Percentiles rank a stretch among this genome's conserved stretches.
Evolutionary conservation across 1,140 invertebrate species (phyloP).

Genomic region (Drosophila melanica): DNA sequence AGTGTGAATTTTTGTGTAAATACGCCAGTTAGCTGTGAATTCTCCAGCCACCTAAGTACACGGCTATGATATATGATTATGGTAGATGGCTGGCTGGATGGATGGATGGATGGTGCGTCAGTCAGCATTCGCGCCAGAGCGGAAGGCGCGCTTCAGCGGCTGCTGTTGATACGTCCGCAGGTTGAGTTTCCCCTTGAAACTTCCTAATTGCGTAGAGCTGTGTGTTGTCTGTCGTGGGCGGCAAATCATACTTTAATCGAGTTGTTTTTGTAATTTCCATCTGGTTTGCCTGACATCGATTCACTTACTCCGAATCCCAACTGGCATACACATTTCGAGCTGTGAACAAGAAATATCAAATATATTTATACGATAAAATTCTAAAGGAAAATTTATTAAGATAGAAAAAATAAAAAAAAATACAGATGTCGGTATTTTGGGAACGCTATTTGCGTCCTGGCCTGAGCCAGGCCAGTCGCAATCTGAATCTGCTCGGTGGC

Average conservation of each 20-base stretch:
- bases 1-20: conserved; percentile 66
- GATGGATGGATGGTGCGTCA: conserved; percentile 2
- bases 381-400: background rate
- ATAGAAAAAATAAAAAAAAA: conserved; percentile 3
- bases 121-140: conserved; percentile 20
- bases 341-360: conserved; percentile 7
- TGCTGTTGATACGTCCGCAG: conserved; percentile 1
- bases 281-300: background rate
- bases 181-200: conserved; percentile 58
- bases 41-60: conserved; percentile 44
- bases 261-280: conserved; percentile 6
- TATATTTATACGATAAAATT: background rate
- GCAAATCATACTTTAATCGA: conserved; percentile 16
- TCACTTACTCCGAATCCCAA: background rate
- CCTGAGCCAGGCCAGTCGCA: conserved; percentile 6
- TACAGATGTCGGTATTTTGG: conserved; percentile 41
- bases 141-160: conserved; percentile 39
- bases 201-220: conserved; percentile 57
- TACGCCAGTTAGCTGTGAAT: conserved; percentile 51
- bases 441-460: conserved; percentile 20
- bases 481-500: conserved; percentile 7
- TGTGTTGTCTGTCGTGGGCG: background rate
- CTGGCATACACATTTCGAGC: conserved; percentile 5
- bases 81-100: conserved; percentile 8
- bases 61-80: conserved; percentile 26